phyloP scores from a whole-genome alignment of 2,113 vertebrate species.

The Myiagra hebetior region DNA sequence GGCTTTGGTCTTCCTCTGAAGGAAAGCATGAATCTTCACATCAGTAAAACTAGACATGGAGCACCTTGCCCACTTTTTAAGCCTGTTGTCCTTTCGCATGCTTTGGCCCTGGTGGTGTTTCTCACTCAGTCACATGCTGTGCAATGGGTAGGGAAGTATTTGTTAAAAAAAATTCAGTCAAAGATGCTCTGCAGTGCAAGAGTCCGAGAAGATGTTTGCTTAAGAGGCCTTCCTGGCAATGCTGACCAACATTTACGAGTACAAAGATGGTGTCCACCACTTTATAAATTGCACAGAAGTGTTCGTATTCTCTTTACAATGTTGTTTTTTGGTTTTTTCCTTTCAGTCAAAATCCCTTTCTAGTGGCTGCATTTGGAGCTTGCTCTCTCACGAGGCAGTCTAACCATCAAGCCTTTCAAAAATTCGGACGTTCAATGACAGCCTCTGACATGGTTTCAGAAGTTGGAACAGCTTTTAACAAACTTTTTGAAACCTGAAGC shows the following conservation, averaged over 20 bases:
- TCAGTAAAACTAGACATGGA: background rate
- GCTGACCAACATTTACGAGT: background rate
- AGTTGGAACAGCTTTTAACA: slow-evolving; percentile 87
- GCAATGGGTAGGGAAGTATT: background rate
- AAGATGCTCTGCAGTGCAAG: background rate
- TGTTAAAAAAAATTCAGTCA: background rate
- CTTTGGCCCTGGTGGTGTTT: background rate
- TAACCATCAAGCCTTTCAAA: slow-evolving; percentile 90
- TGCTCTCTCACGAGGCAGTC: slow-evolving; percentile 89
- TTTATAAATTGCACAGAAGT: background rate
- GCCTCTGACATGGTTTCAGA: slow-evolving; percentile 93
- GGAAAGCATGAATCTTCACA: background rate
- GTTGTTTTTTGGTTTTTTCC: background rate
- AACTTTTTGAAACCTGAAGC: slow-evolving; percentile 88
- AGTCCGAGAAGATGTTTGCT: background rate
- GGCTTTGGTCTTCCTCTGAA: background rate
- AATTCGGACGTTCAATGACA: slow-evolving; percentile 86
- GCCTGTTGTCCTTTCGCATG: background rate
- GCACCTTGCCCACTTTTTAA: background rate
- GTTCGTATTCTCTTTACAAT: background rate
- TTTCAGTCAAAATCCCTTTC: slow-evolving; percentile 80
- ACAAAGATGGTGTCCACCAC: background rate
- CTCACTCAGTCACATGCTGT: background rate
- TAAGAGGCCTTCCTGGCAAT: background rate
- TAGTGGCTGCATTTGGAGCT: slow-evolving; percentile 90